Evolutionary conservation across 1,140 invertebrate genomes (phyloP).

Genomic region (Macrostomum lignano): DNA sequence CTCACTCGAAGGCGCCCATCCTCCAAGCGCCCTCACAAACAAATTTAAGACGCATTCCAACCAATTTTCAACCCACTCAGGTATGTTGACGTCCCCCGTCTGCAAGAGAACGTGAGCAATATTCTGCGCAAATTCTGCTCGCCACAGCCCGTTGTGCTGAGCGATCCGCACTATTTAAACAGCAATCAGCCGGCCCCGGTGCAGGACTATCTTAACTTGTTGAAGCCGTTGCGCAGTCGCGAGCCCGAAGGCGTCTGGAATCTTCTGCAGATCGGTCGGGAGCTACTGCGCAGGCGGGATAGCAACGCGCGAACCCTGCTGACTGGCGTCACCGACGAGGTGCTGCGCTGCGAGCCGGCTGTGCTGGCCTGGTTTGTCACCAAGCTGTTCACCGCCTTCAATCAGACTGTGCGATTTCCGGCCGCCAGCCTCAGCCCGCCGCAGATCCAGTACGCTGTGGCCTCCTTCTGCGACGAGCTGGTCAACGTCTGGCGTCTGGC

Average conservation of each 20-base stretch:
- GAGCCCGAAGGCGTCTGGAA: slow-evolving; percentile 91
- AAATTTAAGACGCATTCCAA: no score
- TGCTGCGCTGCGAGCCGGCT: slow-evolving; percentile 73
- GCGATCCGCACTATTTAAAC: slow-evolving; percentile 38
- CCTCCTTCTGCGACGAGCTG: slow-evolving; percentile 81
- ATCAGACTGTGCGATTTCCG: background rate
- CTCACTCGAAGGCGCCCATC: no score
- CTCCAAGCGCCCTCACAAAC: no score
- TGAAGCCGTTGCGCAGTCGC: slow-evolving; percentile 59
- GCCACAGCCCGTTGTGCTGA: slow-evolving; percentile 81
- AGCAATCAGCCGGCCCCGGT: slow-evolving; percentile 46
- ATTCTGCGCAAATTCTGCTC: slow-evolving; percentile 92
- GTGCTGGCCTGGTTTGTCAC: background rate
- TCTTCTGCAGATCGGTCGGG: slow-evolving; percentile 69
- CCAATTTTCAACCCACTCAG: slow-evolving; percentile 78
- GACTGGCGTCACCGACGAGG: slow-evolving; percentile 87
- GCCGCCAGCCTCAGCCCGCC: slow-evolving; percentile 12
- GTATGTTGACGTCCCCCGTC: slow-evolving; percentile 76
- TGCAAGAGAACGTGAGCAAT: slow-evolving; percentile 91
- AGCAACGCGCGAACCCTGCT: slow-evolving; percentile 55
- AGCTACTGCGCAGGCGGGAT: slow-evolving; percentile 88
- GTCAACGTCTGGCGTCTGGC: slow-evolving; percentile 74
- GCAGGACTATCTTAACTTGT: slow-evolving; percentile 72
- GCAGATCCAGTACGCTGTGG: slow-evolving; percentile 54
- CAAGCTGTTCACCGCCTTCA: background rate